phyloP scores from a whole-genome alignment of 1,140 invertebrate genomes.

The Philaenus spumarius region DNA sequence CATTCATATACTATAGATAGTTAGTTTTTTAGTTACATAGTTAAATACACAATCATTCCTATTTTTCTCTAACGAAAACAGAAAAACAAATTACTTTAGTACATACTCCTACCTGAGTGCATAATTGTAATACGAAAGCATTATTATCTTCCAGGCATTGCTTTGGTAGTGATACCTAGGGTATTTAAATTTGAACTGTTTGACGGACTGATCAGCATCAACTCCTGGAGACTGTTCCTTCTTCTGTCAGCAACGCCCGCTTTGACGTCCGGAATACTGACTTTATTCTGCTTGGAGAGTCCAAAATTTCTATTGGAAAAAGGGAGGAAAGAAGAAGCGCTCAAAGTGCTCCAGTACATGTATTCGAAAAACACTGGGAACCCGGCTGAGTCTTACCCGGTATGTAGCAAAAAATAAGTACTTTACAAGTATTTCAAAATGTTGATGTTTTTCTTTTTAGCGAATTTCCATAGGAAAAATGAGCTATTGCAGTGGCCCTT shows the following conservation, averaged over 20 bases:
- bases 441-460: too few species aligned
- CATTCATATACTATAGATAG: too few species aligned
- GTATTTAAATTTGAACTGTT: background rate
- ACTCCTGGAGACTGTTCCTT: constrained; percentile 88
- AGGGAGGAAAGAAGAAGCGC: constrained; percentile 66
- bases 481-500: too few species aligned
- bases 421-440: too few species aligned
- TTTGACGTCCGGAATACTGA: constrained; percentile 69
- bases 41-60: too few species aligned
- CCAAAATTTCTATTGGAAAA: constrained; percentile 78
- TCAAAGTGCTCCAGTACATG: constrained; percentile 70
- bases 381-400: constrained; percentile 59
- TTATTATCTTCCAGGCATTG: background rate
- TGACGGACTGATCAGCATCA: constrained; percentile 44
- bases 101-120: too few species aligned
- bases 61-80: too few species aligned
- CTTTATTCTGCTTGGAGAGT: constrained; percentile 80
- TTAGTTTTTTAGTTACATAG: too few species aligned
- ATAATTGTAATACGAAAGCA: too few species aligned
- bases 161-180: constrained; percentile 2
- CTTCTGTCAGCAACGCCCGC: constrained; percentile 78
- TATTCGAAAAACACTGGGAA: constrained; percentile 72
- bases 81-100: too few species aligned
- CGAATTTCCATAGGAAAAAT: too few species aligned
- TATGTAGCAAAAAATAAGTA: too few species aligned